These are phyloP conservation scores for Glyptemys insculpta DNA, from an alignment of 2,797 vertebrate genomes.

Conservation along the genomic window DNA sequence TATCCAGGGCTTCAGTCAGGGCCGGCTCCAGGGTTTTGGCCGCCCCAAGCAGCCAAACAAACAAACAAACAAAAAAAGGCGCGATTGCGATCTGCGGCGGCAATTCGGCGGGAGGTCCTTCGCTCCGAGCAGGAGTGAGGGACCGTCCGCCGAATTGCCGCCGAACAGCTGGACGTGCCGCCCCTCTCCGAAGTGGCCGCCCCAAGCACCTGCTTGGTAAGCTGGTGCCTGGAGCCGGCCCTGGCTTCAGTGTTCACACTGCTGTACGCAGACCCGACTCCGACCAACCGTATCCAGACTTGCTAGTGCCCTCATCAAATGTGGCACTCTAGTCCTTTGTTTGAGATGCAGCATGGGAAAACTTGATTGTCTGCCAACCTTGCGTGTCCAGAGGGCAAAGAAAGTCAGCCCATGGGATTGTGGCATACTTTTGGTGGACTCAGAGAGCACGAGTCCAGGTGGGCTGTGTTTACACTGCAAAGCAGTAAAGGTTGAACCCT, in stretches of 20 bases:
- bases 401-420: background rate
- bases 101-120: too few relatives aligned
- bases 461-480: background rate
- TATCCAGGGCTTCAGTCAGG: background rate
- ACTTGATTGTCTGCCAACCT: background rate
- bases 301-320: background rate
- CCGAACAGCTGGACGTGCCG: too few relatives aligned
- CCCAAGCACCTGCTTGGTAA: too few relatives aligned
- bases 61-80: too few relatives aligned
- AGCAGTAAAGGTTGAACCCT: background rate
- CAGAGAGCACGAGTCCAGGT: background rate
- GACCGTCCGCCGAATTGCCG: too few relatives aligned
- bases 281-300: background rate
- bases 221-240: too few relatives aligned
- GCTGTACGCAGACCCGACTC: background rate
- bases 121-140: too few relatives aligned
- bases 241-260: background rate
- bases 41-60: too few relatives aligned
- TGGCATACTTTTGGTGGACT: background rate
- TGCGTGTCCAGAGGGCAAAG: background rate
- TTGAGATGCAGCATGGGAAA: background rate
- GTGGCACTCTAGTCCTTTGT: background rate
- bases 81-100: too few relatives aligned
- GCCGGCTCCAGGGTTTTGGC: too few relatives aligned
- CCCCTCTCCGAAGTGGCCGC: too few relatives aligned